These are phyloP conservation scores for Notamacropus eugenii DNA, from an alignment of 2,797 vertebrate genomes.

Conservation along the genomic window DNA sequence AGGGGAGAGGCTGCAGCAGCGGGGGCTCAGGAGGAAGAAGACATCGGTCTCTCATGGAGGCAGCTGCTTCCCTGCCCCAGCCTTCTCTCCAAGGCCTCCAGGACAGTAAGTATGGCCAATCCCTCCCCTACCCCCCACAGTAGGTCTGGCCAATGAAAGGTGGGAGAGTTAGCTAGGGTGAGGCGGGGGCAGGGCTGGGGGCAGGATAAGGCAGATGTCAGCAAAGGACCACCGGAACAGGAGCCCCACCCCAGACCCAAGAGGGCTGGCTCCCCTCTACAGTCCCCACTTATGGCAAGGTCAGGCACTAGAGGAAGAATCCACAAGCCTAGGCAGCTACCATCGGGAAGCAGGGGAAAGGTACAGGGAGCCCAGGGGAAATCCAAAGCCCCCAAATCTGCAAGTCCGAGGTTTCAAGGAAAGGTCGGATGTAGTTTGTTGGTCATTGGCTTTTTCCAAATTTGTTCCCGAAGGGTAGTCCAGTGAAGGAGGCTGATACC, in stretches of 20 bases:
- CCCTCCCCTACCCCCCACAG: background rate
- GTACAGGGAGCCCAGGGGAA: background rate
- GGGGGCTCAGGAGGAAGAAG: accelerated
- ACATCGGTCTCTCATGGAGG: background rate
- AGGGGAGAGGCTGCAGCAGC: background rate
- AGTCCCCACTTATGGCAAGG: background rate
- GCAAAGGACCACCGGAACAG: accelerated
- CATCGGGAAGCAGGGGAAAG: background rate
- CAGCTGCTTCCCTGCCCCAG: background rate
- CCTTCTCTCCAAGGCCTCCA: background rate
- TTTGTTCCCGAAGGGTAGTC: background rate
- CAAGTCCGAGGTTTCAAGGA: background rate
- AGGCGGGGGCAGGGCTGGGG: no score
- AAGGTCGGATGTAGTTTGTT: no score
- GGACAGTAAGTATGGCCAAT: background rate
- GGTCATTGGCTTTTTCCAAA: background rate
- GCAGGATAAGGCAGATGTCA: background rate
- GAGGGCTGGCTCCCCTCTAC: background rate
- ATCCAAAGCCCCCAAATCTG: conserved; percentile 14
- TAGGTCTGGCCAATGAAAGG: background rate
- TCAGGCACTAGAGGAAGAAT: background rate
- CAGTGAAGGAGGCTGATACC: background rate
- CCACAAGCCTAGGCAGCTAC: background rate
- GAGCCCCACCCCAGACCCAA: background rate
- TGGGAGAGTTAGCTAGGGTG: background rate